Percentiles rank a stretch among this genome's conserved stretches.
These are phyloP conservation scores for Willisornis vidua DNA, from an alignment of 2,113 vertebrate species.

Conservation along the genomic window DNA sequence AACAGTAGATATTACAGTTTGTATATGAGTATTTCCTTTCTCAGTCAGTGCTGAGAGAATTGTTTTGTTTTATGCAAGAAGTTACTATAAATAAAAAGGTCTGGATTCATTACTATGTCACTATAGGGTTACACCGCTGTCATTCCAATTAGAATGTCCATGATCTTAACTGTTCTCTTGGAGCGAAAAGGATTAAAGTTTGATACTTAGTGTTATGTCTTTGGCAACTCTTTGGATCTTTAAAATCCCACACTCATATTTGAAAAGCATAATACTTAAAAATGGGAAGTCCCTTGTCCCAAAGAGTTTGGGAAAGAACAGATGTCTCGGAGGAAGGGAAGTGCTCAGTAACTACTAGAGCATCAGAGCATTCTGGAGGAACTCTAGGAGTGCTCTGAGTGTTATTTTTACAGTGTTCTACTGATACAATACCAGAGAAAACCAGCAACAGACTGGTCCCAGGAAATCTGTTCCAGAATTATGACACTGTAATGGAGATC, in stretches of 20 bases:
- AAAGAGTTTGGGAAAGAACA: neutral
- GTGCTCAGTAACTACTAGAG: neutral
- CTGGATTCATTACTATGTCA: neutral
- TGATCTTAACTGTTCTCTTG: neutral
- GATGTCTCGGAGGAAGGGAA: neutral
- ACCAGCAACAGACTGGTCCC: neutral
- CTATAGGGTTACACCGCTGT: neutral
- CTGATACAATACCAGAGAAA: neutral
- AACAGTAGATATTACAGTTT: neutral
- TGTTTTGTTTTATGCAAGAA: neutral
- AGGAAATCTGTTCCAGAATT: neutral
- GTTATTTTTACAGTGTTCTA: neutral
- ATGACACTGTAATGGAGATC: neutral
- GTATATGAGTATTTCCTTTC: neutral
- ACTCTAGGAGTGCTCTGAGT: neutral
- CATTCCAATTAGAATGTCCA: neutral
- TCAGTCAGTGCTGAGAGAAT: neutral
- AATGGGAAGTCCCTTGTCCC: neutral
- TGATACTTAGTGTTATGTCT: neutral
- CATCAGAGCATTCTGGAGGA: neutral
- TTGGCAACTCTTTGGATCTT: neutral
- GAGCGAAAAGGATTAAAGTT: neutral
- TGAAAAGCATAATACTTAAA: constrained; percentile 6
- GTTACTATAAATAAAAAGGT: neutral
- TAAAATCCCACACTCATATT: neutral